A percentile compares a stretch with the other conserved stretches of the same genome.
Conservation (phyloP, 2,113 vertebrate genomes). For the Pelusios castaneus region DNA sequence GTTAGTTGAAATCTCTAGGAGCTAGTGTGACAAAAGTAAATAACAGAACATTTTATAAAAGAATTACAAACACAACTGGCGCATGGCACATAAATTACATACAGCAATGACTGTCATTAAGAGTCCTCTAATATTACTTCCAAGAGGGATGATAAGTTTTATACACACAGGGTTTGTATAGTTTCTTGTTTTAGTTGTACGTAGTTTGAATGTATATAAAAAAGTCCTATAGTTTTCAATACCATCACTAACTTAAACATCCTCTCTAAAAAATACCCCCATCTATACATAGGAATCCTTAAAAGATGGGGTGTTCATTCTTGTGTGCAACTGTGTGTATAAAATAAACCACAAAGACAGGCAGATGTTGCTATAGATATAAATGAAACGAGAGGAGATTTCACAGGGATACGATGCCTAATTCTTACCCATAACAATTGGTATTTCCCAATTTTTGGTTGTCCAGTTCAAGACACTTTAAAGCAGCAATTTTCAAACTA, state of each 20-base stretch:
- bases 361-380: not conserved
- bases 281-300: not conserved
- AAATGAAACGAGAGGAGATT: not conserved
- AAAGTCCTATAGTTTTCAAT: not conserved
- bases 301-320: not conserved
- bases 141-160: not conserved
- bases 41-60: not conserved
- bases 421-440: fast-evolving
- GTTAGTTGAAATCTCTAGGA: not conserved
- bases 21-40: not conserved
- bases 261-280: not conserved
- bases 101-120: not conserved
- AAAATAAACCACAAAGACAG: not conserved
- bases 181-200: not conserved
- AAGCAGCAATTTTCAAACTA: too few species aligned
- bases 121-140: not conserved
- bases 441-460: not conserved
- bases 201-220: not conserved
- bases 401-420: not conserved
- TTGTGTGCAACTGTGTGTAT: fast-evolving
- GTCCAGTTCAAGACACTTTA: not conserved
- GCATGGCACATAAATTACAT: not conserved
- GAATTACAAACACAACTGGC: not conserved
- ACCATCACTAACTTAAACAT: not conserved
- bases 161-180: not conserved